phyloP scores from a whole-genome alignment of 2,113 vertebrate species.

The Neoarius graeffei region DNA sequence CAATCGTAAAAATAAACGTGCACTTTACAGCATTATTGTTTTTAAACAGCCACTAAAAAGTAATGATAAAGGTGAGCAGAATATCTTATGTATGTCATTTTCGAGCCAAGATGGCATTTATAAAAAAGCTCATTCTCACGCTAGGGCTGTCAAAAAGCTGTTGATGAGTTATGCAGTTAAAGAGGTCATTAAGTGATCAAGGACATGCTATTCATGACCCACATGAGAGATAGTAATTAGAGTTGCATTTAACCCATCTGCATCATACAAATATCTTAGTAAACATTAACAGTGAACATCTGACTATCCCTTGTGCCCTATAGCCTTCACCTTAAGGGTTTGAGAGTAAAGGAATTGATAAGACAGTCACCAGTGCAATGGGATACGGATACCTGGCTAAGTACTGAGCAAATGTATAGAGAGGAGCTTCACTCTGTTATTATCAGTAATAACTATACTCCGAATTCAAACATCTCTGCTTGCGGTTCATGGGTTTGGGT shows the following conservation, averaged over 20 bases:
- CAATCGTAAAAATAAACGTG: conserved; percentile 70
- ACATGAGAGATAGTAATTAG: conserved; percentile 29
- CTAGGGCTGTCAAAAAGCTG: conserved; percentile 55
- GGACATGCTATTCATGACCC: conserved; percentile 27
- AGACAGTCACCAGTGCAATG: conserved; percentile 10
- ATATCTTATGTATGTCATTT: conserved; percentile 72
- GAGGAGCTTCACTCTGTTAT: background rate
- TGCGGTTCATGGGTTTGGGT: background rate
- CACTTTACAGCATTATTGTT: conserved; percentile 77
- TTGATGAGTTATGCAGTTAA: conserved; percentile 54
- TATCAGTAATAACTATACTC: background rate
- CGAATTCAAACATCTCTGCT: background rate
- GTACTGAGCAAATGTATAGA: background rate
- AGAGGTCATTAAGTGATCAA: conserved; percentile 42
- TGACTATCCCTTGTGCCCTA: conserved; percentile 14
- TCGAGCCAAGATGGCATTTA: conserved; percentile 65
- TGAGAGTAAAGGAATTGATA: conserved; percentile 29
- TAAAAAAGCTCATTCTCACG: conserved; percentile 69
- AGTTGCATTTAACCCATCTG: conserved; percentile 31
- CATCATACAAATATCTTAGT: conserved; percentile 22
- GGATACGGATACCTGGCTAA: background rate
- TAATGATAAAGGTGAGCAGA: conserved; percentile 65
- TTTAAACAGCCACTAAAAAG: conserved; percentile 61
- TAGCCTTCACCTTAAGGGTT: conserved; percentile 31
- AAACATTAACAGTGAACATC: conserved; percentile 44